A percentile compares a stretch with the other conserved stretches of the same genome.
Conservation (phyloP, 2,888 invertebrate genomes). For the Steromphala cineraria region DNA sequence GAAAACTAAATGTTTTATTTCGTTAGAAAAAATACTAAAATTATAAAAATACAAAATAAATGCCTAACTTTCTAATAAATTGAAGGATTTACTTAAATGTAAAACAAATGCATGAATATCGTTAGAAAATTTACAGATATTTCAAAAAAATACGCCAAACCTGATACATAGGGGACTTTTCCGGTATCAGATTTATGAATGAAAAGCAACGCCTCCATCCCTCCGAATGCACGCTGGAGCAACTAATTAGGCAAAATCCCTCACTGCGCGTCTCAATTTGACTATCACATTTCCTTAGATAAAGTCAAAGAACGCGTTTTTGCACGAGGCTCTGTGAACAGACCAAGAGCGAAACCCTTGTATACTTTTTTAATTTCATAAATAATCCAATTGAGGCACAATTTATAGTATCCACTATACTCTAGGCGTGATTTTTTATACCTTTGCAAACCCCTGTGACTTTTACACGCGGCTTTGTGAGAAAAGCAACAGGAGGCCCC, state of each 20-base stretch:
- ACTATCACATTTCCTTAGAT: conserved; percentile 4
- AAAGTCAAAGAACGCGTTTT: neutral
- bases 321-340: neutral
- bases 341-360: neutral
- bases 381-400: neutral
- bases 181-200: conserved; percentile 3
- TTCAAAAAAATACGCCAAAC: no score
- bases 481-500: neutral
- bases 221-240: neutral
- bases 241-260: neutral
- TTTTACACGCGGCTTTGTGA: neutral
- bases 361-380: neutral
- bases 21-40: no score
- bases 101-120: no score
- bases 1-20: no score
- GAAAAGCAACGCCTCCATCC: neutral
- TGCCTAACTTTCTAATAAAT: no score
- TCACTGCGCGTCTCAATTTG: neutral
- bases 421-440: neutral
- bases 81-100: no score
- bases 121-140: no score
- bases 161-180: neutral
- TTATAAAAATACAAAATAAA: no score
- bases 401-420: neutral
- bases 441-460: no score